A percentile compares a stretch with the other conserved stretches of the same genome.
These are phyloP conservation scores for Polyodon spathula DNA, from an alignment of 2,113 vertebrate genomes.

Conservation along the genomic window DNA sequence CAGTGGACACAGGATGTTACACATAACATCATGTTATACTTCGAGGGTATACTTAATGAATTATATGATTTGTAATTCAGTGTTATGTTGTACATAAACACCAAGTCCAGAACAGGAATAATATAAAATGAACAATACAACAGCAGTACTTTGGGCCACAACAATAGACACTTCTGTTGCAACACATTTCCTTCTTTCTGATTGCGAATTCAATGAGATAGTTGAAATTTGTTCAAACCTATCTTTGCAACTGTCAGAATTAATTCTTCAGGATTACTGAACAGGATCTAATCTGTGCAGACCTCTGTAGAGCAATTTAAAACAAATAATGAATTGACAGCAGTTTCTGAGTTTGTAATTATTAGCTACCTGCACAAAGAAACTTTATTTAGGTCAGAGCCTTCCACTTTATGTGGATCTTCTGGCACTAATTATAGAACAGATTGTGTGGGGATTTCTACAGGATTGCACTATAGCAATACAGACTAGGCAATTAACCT, in stretches of 20 bases:
- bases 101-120: neutral
- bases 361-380: constrained; percentile 1
- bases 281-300: neutral
- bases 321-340: constrained; percentile 11
- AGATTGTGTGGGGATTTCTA: constrained; percentile 77
- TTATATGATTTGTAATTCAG: too few species aligned
- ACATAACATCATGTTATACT: too few species aligned
- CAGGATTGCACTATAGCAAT: constrained; percentile 75
- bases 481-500: constrained; percentile 99
- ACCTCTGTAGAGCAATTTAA: constrained; percentile 1
- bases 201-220: neutral
- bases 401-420: constrained; percentile 35
- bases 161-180: neutral
- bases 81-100: neutral
- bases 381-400: constrained; percentile 23
- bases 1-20: too few species aligned
- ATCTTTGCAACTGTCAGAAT: neutral
- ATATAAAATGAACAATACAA: neutral
- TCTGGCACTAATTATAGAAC: constrained; percentile 64
- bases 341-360: constrained; percentile 4
- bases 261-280: constrained; percentile 6
- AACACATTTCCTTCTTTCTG: neutral
- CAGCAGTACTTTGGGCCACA: neutral
- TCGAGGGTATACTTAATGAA: too few species aligned
- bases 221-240: neutral